Evolutionary conservation across 2,888 invertebrate species (phyloP), one percentile per base, ranked within the genome.

Genomic region (Coleophora flavipennella): DNA sequence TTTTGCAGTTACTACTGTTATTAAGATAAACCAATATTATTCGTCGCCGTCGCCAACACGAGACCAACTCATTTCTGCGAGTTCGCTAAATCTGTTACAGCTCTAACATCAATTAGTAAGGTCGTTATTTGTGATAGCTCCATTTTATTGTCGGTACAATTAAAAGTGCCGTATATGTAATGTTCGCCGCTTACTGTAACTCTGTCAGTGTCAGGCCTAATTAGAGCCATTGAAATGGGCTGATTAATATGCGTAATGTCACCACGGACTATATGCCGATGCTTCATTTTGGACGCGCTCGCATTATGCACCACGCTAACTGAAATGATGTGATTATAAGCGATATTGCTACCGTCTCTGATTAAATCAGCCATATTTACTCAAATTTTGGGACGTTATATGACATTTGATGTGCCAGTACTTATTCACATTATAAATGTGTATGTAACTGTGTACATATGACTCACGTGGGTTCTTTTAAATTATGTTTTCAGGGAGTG

Each of bases 201-300:
- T 71, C 76, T 73, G 78, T 75, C 73, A 76, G 68, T 75, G 78
- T 77, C 79, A 78, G 74, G 53, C 53, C 66, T 80, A 79, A 81
- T 81, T 81, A 81, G 70, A 66, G 67, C 77, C 67, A 79, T 81
- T 81, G 73, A 76, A 72, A 76, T 76, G 64, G 70, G 69, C 70
- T 79, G 79, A 81, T 81, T 79, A 79, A 77, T 81, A 80, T 76
- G 76, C 77, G 73, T 66, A 69, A 62, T 70, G 67, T 58, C 53
- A 54, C 45, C 53, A 53, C 54, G 60, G 66, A 69, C 64, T 72
- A 67, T 68, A 66, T 58, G 57, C 60, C 67, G 70, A 69, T 71
- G 74, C 63, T 68, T 71, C 57, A 69, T 73, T 75, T 70, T 73
- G 69, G 67, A 57, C 53, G 55, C 58, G 53, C 46, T 55, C 56